Percentiles rank a stretch among this genome's conserved stretches.
Evolutionary conservation across 2,888 invertebrate genomes (phyloP).

Genomic region (Anagyrus pseudococci): DNA sequence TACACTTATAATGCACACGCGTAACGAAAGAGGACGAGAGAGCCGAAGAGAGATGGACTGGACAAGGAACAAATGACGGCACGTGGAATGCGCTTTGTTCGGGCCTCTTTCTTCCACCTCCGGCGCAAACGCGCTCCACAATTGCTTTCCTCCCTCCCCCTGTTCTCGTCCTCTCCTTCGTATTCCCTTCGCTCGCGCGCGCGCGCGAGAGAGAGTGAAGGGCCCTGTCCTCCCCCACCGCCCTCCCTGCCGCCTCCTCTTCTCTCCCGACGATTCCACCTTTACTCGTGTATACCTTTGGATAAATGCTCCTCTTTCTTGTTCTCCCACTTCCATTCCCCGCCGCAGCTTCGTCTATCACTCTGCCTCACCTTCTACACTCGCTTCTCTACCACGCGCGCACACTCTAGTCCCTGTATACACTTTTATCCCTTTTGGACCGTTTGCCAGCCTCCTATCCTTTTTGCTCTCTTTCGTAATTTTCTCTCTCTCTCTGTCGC

Average conservation of each 20-base stretch:
- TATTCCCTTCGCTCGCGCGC: constrained; percentile 12
- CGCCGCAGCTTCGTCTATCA: constrained; percentile 17
- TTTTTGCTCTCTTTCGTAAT: neutral
- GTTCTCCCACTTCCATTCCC: constrained; percentile 12
- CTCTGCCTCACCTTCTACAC: constrained; percentile 21
- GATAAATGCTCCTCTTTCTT: constrained; percentile 25
- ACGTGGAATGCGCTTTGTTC: constrained; percentile 59
- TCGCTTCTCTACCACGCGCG: neutral
- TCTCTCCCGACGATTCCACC: neutral
- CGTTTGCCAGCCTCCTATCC: neutral
- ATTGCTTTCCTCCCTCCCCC: constrained; percentile 34
- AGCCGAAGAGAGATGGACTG: neutral
- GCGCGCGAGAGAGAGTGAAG: constrained; percentile 6
- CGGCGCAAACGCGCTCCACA: constrained; percentile 40
- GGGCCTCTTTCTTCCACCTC: constrained; percentile 41
- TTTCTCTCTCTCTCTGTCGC: no score
- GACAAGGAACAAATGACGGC: constrained; percentile 55
- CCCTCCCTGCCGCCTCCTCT: neutral
- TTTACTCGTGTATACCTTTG: neutral
- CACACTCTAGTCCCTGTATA: no score
- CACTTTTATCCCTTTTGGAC: constrained; percentile 1
- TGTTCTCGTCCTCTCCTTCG: constrained; percentile 10
- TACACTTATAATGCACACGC: no score
- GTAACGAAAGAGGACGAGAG: no score
- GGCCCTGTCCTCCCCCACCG: constrained; percentile 4